A percentile compares a stretch with the other conserved stretches of the same genome.
Conservation (phyloP, 1,140 invertebrate genomes). For the Drosophila sp. region DNA sequence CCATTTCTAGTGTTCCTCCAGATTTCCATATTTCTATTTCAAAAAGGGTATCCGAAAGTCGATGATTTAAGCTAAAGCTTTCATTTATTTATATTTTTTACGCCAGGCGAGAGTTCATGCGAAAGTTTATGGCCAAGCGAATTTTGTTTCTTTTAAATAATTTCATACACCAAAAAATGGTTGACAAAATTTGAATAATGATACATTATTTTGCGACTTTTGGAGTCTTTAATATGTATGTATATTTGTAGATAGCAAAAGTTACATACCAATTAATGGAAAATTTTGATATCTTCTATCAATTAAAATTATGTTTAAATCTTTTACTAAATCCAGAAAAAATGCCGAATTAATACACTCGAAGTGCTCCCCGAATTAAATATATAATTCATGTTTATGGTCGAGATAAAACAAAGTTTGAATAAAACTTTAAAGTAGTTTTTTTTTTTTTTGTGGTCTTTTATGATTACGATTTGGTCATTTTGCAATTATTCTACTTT, state of each 20-base stretch:
- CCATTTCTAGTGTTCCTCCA: no score
- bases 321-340: no score
- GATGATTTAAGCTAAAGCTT: neutral
- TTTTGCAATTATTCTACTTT: constrained; percentile 8
- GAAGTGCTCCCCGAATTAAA: no score
- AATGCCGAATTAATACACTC: no score
- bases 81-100: neutral
- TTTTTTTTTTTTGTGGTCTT: neutral
- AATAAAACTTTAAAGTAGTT: constrained; percentile 5
- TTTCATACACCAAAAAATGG: neutral
- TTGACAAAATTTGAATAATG: no score
- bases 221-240: no score
- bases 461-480: neutral
- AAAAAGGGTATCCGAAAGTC: neutral
- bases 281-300: no score
- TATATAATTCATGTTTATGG: neutral
- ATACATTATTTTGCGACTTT: no score
- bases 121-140: neutral
- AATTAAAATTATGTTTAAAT: no score
- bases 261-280: no score
- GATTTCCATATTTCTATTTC: no score
- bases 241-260: no score
- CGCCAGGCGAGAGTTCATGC: neutral
- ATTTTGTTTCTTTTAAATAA: neutral
- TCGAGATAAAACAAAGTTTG: neutral